Evolutionary conservation across 2,113 vertebrate genomes (phyloP), one percentile per base, ranked within the genome.

Genomic region (Choloepus hoffmanni): DNA sequence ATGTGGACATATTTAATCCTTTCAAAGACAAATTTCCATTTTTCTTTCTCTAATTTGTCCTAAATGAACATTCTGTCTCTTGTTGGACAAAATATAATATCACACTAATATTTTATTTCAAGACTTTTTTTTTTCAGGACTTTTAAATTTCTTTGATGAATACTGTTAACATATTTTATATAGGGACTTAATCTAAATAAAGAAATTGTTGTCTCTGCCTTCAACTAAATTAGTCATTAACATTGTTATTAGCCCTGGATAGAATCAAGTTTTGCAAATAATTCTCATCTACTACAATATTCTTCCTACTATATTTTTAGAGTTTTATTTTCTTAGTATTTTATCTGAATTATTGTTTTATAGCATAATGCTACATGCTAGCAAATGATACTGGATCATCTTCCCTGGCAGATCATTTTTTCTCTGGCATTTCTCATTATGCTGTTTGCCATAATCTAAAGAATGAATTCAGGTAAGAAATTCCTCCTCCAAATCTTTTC

Each of bases 221-320:
- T 97, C 86, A 3, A 28, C 23, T 97, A 89, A 97, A 98, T 98
- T 98, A 97, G 94, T 96, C 92, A 98, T 98, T 98, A 98, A 91
- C 78, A 62, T 98, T 98, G 93, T 97, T 97, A 98, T 97, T 98
- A 97, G 87, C 76, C 89, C 89, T 97, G 87, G 92, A 92, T 96
- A 97, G 96, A 96, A 94, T 94, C 96, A 92, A 93, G 70, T 93
- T 96, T 63, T 97, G 81, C 84, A 96, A 97, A 92, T 95, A 93
- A 97, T 96, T 96, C 95, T 96, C 90, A 96, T 95, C 96, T 94
- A 95, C 40, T 82, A 62, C 50, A 33, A 89, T 60, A 83, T 92
- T 97, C 89, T 97, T 93, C 94, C n/a, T 97, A 86, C 28, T 96
- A 19, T 96, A 96, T 97, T 98, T 96, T 96, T 97, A 91, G 93